phyloP scores from a whole-genome alignment of 2,797 vertebrate genomes.

The Pangasius macronema region DNA sequence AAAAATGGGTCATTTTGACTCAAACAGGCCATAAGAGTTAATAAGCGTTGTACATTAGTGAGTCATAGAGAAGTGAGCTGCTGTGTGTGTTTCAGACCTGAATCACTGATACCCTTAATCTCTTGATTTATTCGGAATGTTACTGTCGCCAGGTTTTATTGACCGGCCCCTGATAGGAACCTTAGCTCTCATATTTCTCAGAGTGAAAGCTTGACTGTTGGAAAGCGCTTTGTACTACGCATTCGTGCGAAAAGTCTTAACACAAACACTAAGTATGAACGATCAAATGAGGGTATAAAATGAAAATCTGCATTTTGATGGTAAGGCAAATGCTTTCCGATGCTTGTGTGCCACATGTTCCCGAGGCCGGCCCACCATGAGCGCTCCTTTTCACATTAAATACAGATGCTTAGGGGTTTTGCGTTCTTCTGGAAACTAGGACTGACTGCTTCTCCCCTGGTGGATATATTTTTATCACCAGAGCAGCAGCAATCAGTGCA shows the following conservation, averaged over 20 bases:
- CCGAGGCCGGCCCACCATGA: constrained; percentile 43
- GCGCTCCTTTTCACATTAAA: constrained; percentile 63
- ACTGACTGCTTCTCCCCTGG: constrained; percentile 44
- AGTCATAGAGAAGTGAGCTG: not conserved
- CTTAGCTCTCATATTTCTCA: not conserved
- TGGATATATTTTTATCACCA: constrained; percentile 20
- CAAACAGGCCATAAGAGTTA: not conserved
- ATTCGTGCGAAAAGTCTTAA: not conserved
- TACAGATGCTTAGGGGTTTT: constrained; percentile 57
- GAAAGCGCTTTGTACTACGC: not conserved
- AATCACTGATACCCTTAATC: not conserved
- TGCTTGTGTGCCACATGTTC: constrained; percentile 38
- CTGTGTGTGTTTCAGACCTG: not conserved
- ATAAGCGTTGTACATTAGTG: not conserved
- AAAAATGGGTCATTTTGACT: not conserved
- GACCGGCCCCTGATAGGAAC: not conserved
- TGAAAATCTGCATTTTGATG: not conserved
- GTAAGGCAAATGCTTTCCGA: constrained; percentile 31
- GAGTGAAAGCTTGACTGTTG: not conserved
- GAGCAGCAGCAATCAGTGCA: constrained; percentile 52
- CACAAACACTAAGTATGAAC: not conserved
- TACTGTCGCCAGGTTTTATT: not conserved
- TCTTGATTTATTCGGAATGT: not conserved
- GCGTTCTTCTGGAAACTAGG: constrained; percentile 33
- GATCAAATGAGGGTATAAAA: too few species aligned